Evolutionary conservation across 2,113 vertebrate genomes (phyloP), one percentile per base, ranked within the genome.

Genomic region (Urocitellus parryii): DNA sequence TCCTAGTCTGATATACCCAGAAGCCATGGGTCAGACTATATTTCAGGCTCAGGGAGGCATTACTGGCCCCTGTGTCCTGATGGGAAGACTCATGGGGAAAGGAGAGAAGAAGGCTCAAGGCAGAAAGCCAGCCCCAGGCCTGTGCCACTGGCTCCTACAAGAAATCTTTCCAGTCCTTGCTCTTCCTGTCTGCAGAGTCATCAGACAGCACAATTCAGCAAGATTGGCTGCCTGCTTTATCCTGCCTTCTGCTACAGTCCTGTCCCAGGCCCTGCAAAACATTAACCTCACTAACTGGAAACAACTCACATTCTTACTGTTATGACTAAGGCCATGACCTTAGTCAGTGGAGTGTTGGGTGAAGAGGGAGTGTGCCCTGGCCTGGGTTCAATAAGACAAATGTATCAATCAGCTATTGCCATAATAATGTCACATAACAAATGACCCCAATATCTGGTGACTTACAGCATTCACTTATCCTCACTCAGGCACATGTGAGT

Each of bases 121-220:
- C 78, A 81, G 45, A 86, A 95, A 42, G 61, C 63, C 56, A 89
- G 10, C 14, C 13, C 68, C 20, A 53, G 70, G 5, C 53, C 73
- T 34, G 67, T 25, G 29, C 37, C 45, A 53, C 11, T 0, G 14
- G 13, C 45, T 81, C 24, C 17, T 74, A 27, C 45, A 25, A 4
- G n/a, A 86, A 90, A n/a, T 48, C 39, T 32, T 61, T 45, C n/a
- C 42, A 20, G 8, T 45, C 37, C 24, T 82, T 22, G 37, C 9
- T 96, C 17, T 77, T 92, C 58, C 39, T 37, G 20, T 82, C 72
- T 91, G 58, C 58, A 76, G 58, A 91, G 58, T 83, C 79, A 79
- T 68, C 85, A 53, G 10, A 86, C 7, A n/a, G 24, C 37, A 82
- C 18, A 39, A 45, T 0, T 51, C 29, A 86, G 24, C 73, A 77